A percentile compares a stretch with the other conserved stretches of the same genome.
phyloP scores from a whole-genome alignment of 2,888 invertebrate genomes.

The Trichogramma evanescens region DNA sequence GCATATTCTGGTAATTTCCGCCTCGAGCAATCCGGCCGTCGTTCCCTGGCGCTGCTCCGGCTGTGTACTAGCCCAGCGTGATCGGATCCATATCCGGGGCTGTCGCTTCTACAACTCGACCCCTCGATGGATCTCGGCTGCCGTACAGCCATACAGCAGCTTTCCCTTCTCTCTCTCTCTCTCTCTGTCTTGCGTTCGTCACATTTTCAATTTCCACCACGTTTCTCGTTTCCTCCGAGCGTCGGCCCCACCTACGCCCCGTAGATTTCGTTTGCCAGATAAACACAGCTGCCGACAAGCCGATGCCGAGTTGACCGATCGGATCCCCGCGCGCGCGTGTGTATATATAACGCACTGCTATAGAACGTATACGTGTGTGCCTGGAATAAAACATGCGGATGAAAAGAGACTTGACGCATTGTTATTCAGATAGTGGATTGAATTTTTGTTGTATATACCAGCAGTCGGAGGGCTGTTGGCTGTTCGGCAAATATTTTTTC shows the following conservation, averaged over 20 bases:
- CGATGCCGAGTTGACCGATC: neutral
- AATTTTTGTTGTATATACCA: constrained; percentile 7
- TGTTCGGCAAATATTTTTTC: too few species aligned
- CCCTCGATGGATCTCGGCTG: constrained; percentile 10
- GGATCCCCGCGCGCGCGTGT: constrained; percentile 7
- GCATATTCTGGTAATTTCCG: constrained; percentile 24
- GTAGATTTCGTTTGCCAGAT: constrained; percentile 14
- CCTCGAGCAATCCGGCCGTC: constrained; percentile 8
- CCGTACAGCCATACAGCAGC: neutral
- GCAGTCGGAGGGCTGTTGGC: too few species aligned
- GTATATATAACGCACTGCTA: constrained; percentile 15
- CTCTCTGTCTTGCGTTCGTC: constrained; percentile 35
- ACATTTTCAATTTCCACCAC: constrained; percentile 48
- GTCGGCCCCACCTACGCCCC: constrained; percentile 12
- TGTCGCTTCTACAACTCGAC: constrained; percentile 28
- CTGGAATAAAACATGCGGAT: constrained; percentile 5
- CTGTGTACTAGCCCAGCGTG: constrained; percentile 1
- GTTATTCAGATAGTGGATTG: constrained; percentile 18
- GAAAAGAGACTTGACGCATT: neutral
- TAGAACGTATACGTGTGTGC: constrained; percentile 1
- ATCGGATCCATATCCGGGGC: constrained; percentile 30
- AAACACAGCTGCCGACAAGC: neutral
- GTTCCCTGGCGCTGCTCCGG: constrained; percentile 21
- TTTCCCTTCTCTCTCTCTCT: constrained; percentile 13
- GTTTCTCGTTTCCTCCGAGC: constrained; percentile 44